phyloP scores from a whole-genome alignment of 2,113 vertebrate genomes.

The Ptyas mucosa region DNA sequence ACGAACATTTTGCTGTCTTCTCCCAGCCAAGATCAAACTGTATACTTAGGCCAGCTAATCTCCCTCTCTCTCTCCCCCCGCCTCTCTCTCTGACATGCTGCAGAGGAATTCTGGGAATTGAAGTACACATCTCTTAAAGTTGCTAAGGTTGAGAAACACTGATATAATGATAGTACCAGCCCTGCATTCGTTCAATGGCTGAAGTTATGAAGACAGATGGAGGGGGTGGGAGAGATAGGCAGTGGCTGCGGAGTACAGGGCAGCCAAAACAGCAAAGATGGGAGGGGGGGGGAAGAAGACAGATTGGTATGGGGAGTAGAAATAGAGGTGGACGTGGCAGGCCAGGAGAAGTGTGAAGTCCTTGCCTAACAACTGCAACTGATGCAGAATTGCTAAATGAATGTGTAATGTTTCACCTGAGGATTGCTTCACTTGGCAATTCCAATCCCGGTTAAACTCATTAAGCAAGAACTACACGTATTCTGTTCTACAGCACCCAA shows the following conservation, averaged over 20 bases:
- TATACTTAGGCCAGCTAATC: neutral
- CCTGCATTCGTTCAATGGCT: neutral
- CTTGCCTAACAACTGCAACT: neutral
- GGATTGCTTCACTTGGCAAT: neutral
- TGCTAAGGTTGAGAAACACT: neutral
- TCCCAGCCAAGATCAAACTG: neutral
- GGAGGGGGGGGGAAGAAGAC: neutral
- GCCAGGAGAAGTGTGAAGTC: neutral
- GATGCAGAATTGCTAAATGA: neutral
- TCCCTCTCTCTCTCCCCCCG: neutral
- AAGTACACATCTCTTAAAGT: neutral
- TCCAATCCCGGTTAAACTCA: neutral
- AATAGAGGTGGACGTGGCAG: neutral
- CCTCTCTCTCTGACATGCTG: neutral
- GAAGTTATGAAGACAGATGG: neutral
- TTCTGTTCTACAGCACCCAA: neutral
- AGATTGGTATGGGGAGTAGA: neutral
- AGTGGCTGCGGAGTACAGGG: neutral
- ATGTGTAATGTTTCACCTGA: neutral
- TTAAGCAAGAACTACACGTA: neutral
- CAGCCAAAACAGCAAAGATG: neutral
- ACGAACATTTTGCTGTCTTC: neutral
- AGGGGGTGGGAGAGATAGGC: neutral
- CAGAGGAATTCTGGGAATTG: neutral
- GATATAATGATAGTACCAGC: neutral